These are phyloP conservation scores for Palythoa grandis DNA, from an alignment of 92 coral and sea anemone genomes.

Conservation along the genomic window DNA sequence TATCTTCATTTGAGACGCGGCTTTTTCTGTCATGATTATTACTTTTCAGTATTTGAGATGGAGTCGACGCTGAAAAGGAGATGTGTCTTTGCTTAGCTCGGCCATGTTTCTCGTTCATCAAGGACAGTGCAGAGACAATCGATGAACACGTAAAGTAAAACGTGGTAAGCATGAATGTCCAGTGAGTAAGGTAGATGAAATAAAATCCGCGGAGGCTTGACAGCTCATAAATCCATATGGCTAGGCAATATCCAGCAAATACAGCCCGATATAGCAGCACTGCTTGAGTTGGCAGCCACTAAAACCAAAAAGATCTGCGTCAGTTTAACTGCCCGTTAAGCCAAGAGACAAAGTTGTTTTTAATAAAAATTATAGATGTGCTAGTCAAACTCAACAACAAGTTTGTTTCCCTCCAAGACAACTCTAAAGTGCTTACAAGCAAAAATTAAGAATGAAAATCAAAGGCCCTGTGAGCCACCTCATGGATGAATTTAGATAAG, in stretches of 20 bases:
- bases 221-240: constrained; percentile 18
- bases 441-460: too few species aligned
- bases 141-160: constrained; percentile 18
- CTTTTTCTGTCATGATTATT: neutral
- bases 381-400: neutral
- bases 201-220: constrained; percentile 17
- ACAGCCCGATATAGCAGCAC: constrained; percentile 18
- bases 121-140: constrained; percentile 3
- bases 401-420: too few species aligned
- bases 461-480: too few species aligned
- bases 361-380: neutral
- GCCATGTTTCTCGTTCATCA: neutral
- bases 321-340: neutral
- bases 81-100: neutral
- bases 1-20: neutral
- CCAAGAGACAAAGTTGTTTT: neutral
- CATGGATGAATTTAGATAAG: too few species aligned
- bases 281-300: constrained; percentile 30
- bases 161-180: constrained; percentile 23
- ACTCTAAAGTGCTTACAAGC: too few species aligned
- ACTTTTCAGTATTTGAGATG: neutral
- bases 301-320: neutral
- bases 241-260: constrained; percentile 36
- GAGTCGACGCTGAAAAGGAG: neutral
- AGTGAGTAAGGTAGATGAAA: constrained; percentile 33